A percentile compares a stretch with the other conserved stretches of the same genome.
Evolutionary conservation across 2,888 invertebrate genomes (phyloP).

Genomic region (Aquatica leii): DNA sequence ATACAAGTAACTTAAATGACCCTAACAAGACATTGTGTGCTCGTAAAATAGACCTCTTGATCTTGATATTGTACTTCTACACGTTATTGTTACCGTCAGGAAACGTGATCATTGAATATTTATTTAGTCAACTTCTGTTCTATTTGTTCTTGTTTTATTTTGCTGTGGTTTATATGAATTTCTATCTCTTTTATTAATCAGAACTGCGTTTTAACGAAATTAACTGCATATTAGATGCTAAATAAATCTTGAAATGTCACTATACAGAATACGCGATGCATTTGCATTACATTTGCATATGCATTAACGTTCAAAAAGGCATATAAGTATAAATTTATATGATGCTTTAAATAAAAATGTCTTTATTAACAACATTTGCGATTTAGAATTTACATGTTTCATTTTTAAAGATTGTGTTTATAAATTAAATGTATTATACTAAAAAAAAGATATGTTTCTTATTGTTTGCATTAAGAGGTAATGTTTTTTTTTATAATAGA

Average conservation of each 20-base stretch:
- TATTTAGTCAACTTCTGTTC: conserved; percentile 21
- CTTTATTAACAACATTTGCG: conserved; percentile 2
- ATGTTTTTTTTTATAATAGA: too few relatives aligned
- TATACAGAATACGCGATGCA: neutral
- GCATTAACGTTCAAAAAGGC: neutral
- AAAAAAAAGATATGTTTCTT: too few relatives aligned
- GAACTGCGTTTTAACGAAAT: neutral
- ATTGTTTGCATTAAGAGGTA: too few relatives aligned
- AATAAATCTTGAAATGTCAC: too few relatives aligned
- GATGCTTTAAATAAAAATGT: neutral
- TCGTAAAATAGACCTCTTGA: conserved; percentile 30
- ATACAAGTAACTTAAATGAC: conserved; percentile 21
- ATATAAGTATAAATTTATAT: conserved; percentile 10
- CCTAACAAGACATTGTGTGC: conserved; percentile 30
- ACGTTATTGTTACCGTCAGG: conserved; percentile 33
- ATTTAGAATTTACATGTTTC: too few relatives aligned
- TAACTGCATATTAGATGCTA: neutral
- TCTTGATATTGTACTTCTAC: conserved; percentile 33
- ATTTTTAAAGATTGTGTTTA: too few relatives aligned
- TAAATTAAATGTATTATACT: too few relatives aligned
- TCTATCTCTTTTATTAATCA: neutral
- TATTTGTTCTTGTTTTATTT: conserved; percentile 17
- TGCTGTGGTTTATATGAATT: neutral
- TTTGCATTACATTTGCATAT: conserved; percentile 8
- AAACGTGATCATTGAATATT: conserved; percentile 35